Evolutionary conservation across 2,113 vertebrate genomes (phyloP).

Genomic region (Empidonax traillii): DNA sequence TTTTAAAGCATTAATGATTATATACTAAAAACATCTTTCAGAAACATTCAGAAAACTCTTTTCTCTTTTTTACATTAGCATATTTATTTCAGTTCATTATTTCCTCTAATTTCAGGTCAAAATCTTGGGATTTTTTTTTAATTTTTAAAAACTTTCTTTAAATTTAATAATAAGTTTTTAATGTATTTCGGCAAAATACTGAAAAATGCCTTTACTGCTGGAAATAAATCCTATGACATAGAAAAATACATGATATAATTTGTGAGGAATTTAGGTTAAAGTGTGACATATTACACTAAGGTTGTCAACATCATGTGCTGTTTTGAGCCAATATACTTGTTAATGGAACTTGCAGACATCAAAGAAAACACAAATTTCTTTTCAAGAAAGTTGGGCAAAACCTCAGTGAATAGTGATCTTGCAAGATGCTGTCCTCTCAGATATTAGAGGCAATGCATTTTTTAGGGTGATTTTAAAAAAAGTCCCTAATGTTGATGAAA

Average conservation of each 20-base stretch:
- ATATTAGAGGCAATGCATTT: neutral
- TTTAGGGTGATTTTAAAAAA: neutral
- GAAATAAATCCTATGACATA: neutral
- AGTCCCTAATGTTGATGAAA: neutral
- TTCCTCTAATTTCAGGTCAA: neutral
- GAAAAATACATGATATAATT: neutral
- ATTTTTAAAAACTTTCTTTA: neutral
- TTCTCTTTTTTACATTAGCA: neutral
- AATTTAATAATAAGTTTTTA: neutral
- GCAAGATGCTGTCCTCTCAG: neutral
- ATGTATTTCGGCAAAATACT: neutral
- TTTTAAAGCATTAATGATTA: slow-evolving; percentile 23
- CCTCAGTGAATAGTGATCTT: neutral
- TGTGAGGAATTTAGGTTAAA: neutral
- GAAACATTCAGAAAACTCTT: slow-evolving; percentile 7
- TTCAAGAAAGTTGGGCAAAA: neutral
- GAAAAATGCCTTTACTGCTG: neutral
- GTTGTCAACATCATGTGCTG: neutral
- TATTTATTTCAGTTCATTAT: neutral
- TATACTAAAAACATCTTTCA: neutral
- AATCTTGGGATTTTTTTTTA: neutral
- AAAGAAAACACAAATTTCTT: neutral
- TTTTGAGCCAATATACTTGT: neutral
- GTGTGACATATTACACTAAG: neutral
- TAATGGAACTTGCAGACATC: neutral